Percentiles rank a stretch among this genome's conserved stretches.
phyloP scores from a whole-genome alignment of 2,888 invertebrate genomes.

The Plebejus anna region DNA sequence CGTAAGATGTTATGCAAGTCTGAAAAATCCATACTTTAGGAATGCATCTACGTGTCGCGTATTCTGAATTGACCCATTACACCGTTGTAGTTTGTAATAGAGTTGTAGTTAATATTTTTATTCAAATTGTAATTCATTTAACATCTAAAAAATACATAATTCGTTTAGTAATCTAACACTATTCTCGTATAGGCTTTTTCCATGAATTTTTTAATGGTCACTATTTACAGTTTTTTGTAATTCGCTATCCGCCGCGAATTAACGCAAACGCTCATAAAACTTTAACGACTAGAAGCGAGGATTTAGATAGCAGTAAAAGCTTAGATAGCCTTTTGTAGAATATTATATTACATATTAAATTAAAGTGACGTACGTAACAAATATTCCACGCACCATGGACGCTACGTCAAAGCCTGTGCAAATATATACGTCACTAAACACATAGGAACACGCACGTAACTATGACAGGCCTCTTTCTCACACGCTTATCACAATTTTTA shows the following conservation, averaged over 20 bases:
- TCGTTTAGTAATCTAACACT: neutral
- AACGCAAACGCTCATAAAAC: slow-evolving; percentile 3
- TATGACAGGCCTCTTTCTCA: neutral
- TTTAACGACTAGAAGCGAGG: neutral
- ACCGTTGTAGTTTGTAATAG: too few relatives aligned
- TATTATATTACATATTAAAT: neutral
- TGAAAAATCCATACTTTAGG: too few relatives aligned
- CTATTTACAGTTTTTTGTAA: slow-evolving; percentile 4
- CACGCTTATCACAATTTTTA: neutral
- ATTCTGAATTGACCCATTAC: too few relatives aligned
- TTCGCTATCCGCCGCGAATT: neutral
- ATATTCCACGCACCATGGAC: slow-evolving; percentile 64
- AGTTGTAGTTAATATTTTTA: too few relatives aligned
- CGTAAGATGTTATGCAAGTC: too few relatives aligned
- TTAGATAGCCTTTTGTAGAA: neutral
- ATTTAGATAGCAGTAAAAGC: neutral
- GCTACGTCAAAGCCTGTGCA: slow-evolving; percentile 57
- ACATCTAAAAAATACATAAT: neutral
- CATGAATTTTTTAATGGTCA: slow-evolving; percentile 1
- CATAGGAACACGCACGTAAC: neutral
- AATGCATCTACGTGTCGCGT: too few relatives aligned
- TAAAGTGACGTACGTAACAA: slow-evolving; percentile 56
- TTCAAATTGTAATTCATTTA: too few relatives aligned
- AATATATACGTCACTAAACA: slow-evolving; percentile 47
- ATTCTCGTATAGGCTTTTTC: neutral